Conservation (phyloP, 1,140 invertebrate species). For the Diploscapter pachys region DNA sequence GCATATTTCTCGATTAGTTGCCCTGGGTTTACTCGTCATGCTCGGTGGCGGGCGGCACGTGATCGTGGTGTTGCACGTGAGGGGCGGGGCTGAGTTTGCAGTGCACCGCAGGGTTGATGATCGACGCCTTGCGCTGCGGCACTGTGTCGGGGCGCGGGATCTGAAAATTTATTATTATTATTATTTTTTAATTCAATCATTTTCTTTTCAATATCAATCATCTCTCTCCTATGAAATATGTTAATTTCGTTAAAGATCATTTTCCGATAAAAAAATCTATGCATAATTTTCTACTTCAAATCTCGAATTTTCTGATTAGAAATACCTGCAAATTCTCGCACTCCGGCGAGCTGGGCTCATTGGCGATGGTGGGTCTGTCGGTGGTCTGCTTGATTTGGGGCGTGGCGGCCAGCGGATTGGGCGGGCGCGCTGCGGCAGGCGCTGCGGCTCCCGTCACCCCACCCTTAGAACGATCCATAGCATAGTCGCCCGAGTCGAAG, state of each 20-base stretch:
- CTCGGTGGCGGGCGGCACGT: neutral
- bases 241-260: neutral
- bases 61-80: slow-evolving; percentile 43
- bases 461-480: slow-evolving; percentile 54
- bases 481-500: slow-evolving; percentile 58
- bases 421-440: slow-evolving; percentile 11
- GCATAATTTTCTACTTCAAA: neutral
- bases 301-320: neutral
- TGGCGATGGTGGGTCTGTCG: neutral
- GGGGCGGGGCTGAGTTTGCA: slow-evolving; percentile 54
- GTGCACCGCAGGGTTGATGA: slow-evolving; percentile 55
- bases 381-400: slow-evolving; percentile 11
- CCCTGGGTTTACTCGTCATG: neutral
- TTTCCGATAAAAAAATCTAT: slow-evolving; percentile 36
- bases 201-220: neutral
- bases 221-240: neutral
- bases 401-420: slow-evolving; percentile 22
- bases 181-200: neutral
- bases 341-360: slow-evolving; percentile 12
- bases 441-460: slow-evolving; percentile 16
- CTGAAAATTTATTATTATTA: slow-evolving; percentile 29
- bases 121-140: slow-evolving; percentile 57
- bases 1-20: neutral
- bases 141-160: slow-evolving; percentile 56
- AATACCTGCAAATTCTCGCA: slow-evolving; percentile 25